Evolutionary conservation across 2,797 vertebrate genomes (phyloP), one percentile per base, ranked within the genome.

Genomic region (Takifugu ocellatus): DNA sequence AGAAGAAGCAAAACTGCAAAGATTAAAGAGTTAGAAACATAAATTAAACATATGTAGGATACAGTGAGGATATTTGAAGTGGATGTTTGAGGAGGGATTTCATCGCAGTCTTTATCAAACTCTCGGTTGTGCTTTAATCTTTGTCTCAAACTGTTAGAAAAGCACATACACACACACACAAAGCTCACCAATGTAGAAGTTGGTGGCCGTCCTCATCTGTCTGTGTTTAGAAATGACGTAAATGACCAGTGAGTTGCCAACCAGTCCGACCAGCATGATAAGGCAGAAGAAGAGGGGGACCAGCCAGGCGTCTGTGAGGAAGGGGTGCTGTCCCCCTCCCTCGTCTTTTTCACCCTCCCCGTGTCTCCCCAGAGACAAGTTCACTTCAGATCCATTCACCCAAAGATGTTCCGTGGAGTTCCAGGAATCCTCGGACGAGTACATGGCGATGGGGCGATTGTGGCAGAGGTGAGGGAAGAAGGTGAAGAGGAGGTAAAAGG

Each of bases 121-220:
- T 33, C 31, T 11, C 14, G 2, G 36, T 12, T 14, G 36, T 4
- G 11, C 12, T 11, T 16, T 4, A 29, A 42, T 52, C 11, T 47
- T 10, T 25, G 5, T 7, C 0, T 27, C 15, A 29, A 16, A 6
- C 25, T 12, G 31, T 16, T 4, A 29, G 14, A 44, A 2, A 16
- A 11, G 3, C 5, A n/a, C 6, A 15, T 2, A n/a, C 9, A 49
- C 14, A 25, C 1, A 16, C 16, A 31, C 1, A 27, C 2, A 10
- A 42, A 39, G 24, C 91, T 92, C 78, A 94, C 93, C 93, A 29
- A 94, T 94, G 81, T 94, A 94, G 86, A 93, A 94, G 89, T 94
- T 94, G 49, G 93, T 94, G 16, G 92, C 93, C 0, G 93, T 94
- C 67, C 93, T 90, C 93, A 94, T 94, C 79, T 94, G 92, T 44